phyloP scores from a whole-genome alignment of 2,888 invertebrate genomes.

The Cerastoderma edule region DNA sequence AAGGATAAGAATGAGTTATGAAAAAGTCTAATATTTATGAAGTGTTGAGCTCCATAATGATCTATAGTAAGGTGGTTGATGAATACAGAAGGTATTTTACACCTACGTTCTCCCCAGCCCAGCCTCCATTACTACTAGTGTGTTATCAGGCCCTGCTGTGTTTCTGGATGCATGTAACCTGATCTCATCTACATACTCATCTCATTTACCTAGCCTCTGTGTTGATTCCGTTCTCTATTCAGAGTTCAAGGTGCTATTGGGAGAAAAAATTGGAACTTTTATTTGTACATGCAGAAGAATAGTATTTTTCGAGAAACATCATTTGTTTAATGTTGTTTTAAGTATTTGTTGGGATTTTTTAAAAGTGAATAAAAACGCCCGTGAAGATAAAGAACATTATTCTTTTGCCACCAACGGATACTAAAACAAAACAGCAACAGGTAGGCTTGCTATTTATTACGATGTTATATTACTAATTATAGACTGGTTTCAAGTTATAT shows the following conservation, averaged over 20 bases:
- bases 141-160: constrained; percentile 16
- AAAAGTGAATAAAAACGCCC: too few species aligned
- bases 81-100: constrained; percentile 25
- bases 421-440: not conserved
- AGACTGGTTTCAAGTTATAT: not conserved
- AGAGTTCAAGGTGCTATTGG: constrained; percentile 23
- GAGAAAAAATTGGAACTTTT: constrained; percentile 13
- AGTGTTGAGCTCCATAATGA: too few species aligned
- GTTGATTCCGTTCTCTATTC: constrained; percentile 7
- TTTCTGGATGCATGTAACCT: constrained; percentile 19
- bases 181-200: constrained; percentile 18
- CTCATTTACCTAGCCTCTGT: constrained; percentile 8
- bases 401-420: constrained; percentile 4
- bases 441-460: constrained; percentile 16
- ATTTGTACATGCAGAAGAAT: not conserved
- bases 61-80: too few species aligned
- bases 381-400: constrained; percentile 14
- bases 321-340: not conserved
- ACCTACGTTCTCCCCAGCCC: constrained; percentile 13
- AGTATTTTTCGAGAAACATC: not conserved
- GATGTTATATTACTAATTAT: not conserved
- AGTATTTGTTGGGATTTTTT: constrained; percentile 11
- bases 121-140: too few species aligned
- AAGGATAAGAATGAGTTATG: too few species aligned
- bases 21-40: too few species aligned